Conservation (phyloP, 2,797 vertebrate genomes). For the Lithobates sylvaticus region DNA sequence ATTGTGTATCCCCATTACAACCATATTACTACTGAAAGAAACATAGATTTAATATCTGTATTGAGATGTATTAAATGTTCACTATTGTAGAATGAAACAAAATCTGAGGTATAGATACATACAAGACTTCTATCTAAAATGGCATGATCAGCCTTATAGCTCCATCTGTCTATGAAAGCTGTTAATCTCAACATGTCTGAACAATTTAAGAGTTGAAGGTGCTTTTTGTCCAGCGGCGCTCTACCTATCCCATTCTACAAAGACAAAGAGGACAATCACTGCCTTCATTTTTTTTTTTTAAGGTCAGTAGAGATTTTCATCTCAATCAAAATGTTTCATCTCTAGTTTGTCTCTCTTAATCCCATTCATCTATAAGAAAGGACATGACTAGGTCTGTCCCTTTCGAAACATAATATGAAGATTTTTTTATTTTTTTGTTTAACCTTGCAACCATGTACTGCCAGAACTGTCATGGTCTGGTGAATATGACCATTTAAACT, state of each 20-base stretch:
- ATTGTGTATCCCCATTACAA: conserved; percentile 25
- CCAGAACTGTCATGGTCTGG: neutral
- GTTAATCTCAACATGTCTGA: conserved; percentile 41
- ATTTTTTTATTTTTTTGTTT: conserved; percentile 4
- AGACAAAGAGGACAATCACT: conserved; percentile 52
- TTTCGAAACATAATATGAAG: conserved; percentile 28
- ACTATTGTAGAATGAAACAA: conserved; percentile 23
- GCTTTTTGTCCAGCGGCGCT: conserved; percentile 52
- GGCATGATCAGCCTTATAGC: conserved; percentile 42
- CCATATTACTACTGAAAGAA: conserved; percentile 21
- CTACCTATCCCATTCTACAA: conserved; percentile 49
- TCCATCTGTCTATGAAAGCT: conserved; percentile 49
- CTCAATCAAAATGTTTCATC: conserved; percentile 54
- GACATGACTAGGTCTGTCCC: conserved; percentile 20
- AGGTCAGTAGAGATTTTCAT: conserved; percentile 59
- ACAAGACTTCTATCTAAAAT: conserved; percentile 32
- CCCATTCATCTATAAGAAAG: conserved; percentile 47
- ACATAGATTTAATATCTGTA: conserved; percentile 45
- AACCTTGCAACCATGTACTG: neutral
- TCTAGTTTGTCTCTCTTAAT: conserved; percentile 39
- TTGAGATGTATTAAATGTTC: conserved; percentile 31
- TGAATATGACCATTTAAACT: neutral
- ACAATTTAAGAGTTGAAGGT: conserved; percentile 44
- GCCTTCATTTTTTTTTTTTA: conserved; percentile 43
- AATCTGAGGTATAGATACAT: conserved; percentile 22